Evolutionary conservation across 2,113 vertebrate genomes (phyloP).

Genomic region (Lamprologus tigripictilis): DNA sequence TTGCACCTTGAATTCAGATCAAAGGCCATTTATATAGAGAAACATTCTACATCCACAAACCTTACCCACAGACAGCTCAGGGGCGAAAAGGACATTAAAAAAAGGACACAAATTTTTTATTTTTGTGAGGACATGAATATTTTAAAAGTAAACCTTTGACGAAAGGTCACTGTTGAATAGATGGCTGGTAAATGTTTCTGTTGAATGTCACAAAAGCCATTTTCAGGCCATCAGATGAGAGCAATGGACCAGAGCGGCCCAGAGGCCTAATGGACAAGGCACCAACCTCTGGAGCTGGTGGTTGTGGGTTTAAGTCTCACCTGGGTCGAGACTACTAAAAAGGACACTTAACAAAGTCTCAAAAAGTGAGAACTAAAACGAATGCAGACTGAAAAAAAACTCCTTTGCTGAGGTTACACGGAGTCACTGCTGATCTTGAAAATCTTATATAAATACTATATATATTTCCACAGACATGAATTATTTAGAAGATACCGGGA

Average conservation of each 20-base stretch:
- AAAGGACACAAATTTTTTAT: neutral
- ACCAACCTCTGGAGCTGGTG: conserved; percentile 94
- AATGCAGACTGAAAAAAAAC: neutral
- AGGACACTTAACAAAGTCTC: neutral
- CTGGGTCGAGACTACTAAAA: conserved; percentile 67
- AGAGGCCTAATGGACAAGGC: conserved; percentile 99
- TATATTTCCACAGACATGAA: neutral
- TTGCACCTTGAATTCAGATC: neutral
- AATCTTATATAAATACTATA: neutral
- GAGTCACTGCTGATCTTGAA: neutral
- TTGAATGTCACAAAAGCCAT: neutral
- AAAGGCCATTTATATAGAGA: neutral
- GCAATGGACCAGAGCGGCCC: neutral
- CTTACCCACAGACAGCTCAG: neutral
- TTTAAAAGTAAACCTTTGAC: neutral
- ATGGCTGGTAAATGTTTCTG: neutral
- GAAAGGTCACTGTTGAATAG: neutral
- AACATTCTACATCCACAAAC: neutral
- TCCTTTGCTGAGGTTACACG: neutral
- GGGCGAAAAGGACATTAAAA: neutral
- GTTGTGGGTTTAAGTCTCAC: conserved; percentile 97
- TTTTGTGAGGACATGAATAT: neutral
- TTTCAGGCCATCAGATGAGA: neutral
- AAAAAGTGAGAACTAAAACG: neutral
- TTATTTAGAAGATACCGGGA: neutral